Evolutionary conservation across 2,797 vertebrate species (phyloP).

Genomic region (Peromyscus eremicus): DNA sequence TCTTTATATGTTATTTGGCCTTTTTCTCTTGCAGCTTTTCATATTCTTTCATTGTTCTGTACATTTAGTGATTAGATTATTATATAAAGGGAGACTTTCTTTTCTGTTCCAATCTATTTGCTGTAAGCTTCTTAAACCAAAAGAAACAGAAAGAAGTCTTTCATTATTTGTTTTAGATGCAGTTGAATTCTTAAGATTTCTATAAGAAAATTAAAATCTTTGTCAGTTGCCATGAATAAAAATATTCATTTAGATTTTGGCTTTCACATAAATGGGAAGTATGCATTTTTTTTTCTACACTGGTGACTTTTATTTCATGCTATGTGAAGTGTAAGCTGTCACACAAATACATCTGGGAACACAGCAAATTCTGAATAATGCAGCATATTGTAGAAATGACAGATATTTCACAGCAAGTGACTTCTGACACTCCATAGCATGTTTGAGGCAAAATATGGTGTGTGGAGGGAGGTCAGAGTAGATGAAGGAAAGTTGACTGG

Average conservation of each 20-base stretch:
- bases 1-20: too few relatives aligned
- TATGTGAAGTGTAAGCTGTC: background rate
- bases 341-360: background rate
- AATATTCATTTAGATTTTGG: background rate
- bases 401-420: background rate
- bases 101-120: too few relatives aligned
- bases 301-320: background rate
- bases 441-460: background rate
- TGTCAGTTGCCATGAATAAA: background rate
- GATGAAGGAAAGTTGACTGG: background rate
- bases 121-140: too few relatives aligned
- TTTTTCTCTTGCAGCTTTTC: too few relatives aligned
- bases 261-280: background rate
- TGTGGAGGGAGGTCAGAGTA: too few relatives aligned
- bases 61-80: too few relatives aligned
- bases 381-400: background rate
- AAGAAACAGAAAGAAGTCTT: fast-evolving
- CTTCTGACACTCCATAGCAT: background rate
- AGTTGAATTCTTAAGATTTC: background rate
- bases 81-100: too few relatives aligned
- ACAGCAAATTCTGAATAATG: background rate
- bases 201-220: background rate
- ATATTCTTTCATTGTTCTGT: too few relatives aligned
- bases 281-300: background rate
- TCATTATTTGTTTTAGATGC: background rate